Percentiles rank a stretch among this genome's conserved stretches.
Conservation (phyloP, 2,113 vertebrate species). For the Diadophis punctatus region DNA sequence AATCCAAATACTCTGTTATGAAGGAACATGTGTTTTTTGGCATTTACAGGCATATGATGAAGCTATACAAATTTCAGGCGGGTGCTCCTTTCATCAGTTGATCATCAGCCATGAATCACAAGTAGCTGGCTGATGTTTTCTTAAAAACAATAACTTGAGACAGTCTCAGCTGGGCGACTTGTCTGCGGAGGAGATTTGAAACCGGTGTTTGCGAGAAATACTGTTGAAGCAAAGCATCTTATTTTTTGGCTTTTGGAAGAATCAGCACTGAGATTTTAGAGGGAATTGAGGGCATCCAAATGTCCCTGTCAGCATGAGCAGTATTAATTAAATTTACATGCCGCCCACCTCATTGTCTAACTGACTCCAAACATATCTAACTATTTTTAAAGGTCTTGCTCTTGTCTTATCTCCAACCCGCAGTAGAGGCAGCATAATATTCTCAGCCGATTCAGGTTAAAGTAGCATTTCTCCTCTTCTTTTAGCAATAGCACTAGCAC, state of each 20-base stretch:
- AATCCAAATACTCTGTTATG: background rate
- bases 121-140: background rate
- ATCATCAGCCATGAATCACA: background rate
- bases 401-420: background rate
- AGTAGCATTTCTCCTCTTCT: background rate
- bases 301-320: background rate
- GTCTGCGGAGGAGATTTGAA: background rate
- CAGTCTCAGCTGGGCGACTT: background rate
- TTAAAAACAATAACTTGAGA: background rate
- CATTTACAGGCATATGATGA: background rate
- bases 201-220: background rate
- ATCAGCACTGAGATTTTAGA: background rate
- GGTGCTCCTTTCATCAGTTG: background rate
- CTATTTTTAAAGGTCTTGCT: background rate
- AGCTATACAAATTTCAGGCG: background rate
- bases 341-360: background rate
- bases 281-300: background rate
- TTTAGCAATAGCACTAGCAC: background rate
- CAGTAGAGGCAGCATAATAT: background rate
- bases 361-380: background rate
- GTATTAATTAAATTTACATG: background rate
- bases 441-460: background rate
- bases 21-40: background rate
- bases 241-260: background rate
- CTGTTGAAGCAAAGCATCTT: background rate